Evolutionary conservation across 2,888 invertebrate species (phyloP), one percentile per base, ranked within the genome.

Genomic region (Cantharis rufa): DNA sequence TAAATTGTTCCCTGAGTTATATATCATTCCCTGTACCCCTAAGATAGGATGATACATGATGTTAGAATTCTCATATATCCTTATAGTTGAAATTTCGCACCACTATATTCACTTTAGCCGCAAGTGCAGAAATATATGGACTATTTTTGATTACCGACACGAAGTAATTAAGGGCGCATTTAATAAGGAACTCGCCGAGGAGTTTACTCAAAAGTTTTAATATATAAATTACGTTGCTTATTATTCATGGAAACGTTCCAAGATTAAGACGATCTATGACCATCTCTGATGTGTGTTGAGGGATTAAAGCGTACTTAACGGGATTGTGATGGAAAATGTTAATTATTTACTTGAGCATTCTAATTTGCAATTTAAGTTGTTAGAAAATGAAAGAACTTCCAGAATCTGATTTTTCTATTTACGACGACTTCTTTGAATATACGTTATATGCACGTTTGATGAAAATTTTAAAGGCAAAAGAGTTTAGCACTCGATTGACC

Each of bases 191-290:
- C 48, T 48, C 48, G 48, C 48, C 48, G 48, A 48, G n/a, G 48
- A 48, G 48, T 48, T 48, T n/a, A 4, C n/a, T n/a, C 48, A 7
- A 48, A 48, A 48, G 48, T 48, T 48, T 48, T 48, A 48, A 48
- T 48, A 48, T 48, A 48, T 48, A 48, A 48, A 48, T 48, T 48
- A 48, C 48, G n/a, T 48, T 48, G 48, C 48, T 48, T 48, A 48
- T 48, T 86, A 87, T 87, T 87, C 87, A 87, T 83, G 83, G 85
- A 82, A 84, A 84, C 86, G 86, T 84, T 85, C 86, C 75, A 85
- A 86, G 86, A 86, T 87, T 86, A 87, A 87, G 87, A 86, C 84
- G 84, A 81, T 76, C 71, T 78, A 74, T 83, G 85, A 84, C 85
- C 86, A 84, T 84, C 84, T 84, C 80, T 81, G 85, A 81, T 82